These are phyloP conservation scores for Drepana falcataria DNA, from an alignment of 2,888 invertebrate species.

Conservation along the genomic window DNA sequence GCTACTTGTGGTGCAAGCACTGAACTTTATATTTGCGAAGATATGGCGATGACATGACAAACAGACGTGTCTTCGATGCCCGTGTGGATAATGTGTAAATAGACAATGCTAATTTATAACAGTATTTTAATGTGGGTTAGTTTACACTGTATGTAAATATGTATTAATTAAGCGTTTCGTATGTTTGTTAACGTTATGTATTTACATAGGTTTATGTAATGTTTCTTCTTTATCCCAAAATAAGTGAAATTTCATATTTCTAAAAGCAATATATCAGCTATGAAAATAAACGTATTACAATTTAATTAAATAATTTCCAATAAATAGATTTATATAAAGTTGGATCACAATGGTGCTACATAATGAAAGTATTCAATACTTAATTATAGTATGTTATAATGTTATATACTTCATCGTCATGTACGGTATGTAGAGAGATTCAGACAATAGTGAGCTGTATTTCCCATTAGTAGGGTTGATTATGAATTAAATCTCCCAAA, in stretches of 20 bases:
- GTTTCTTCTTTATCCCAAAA: conserved; percentile 3
- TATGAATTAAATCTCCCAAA: conserved; percentile 16
- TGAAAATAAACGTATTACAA: no score
- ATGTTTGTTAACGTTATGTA: conserved; percentile 23
- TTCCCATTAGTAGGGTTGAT: not conserved
- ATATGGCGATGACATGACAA: no score
- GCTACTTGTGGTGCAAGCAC: conserved; percentile 28
- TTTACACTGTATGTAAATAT: conserved; percentile 16
- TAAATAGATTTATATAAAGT: conserved; percentile 16
- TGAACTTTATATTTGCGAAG: conserved; percentile 21
- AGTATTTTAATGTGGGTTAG: conserved; percentile 46
- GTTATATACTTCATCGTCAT: no score
- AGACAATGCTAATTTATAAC: conserved; percentile 62
- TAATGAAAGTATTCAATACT: not conserved
- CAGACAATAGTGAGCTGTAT: not conserved
- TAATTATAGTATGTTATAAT: no score
- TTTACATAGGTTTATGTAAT: conserved; percentile 22
- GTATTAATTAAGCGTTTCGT: conserved; percentile 34
- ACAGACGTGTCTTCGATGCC: no score
- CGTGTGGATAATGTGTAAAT: conserved; percentile 55
- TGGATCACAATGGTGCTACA: conserved; percentile 57
- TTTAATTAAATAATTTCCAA: no score
- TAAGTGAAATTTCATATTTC: not conserved
- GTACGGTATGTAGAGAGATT: conserved; percentile 2
- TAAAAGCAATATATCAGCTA: not conserved